Conservation (phyloP, 2,113 vertebrate species). For the Pagrus major region DNA sequence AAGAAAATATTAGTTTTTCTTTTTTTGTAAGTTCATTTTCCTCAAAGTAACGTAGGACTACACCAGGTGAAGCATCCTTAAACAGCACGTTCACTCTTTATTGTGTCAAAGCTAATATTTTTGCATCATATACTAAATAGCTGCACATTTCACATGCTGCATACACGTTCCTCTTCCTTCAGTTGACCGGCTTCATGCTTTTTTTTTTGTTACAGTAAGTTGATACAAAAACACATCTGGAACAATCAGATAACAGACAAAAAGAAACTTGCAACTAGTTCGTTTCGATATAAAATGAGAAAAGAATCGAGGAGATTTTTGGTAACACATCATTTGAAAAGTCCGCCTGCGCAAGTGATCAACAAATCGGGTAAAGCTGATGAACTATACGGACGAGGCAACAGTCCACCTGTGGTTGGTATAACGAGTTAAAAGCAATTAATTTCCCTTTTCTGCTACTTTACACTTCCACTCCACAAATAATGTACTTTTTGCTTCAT, state of each 20-base stretch:
- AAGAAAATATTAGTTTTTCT: background rate
- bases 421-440: too few relatives aligned
- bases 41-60: background rate
- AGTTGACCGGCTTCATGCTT: conserved; percentile 21
- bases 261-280: background rate
- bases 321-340: too few relatives aligned
- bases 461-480: too few relatives aligned
- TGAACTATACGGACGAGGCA: too few relatives aligned
- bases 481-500: too few relatives aligned
- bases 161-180: conserved; percentile 29
- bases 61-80: background rate
- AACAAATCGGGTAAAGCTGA: too few relatives aligned
- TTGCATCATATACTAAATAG: conserved; percentile 9
- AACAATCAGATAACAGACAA: background rate
- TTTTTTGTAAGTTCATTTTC: background rate
- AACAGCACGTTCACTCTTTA: background rate
- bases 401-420: too few relatives aligned
- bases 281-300: background rate
- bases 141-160: conserved; percentile 34
- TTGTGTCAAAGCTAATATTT: conserved; percentile 1
- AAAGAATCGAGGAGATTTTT: background rate
- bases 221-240: background rate
- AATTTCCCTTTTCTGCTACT: too few relatives aligned
- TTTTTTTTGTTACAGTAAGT: too few relatives aligned
- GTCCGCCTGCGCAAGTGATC: too few relatives aligned